Conservation (phyloP, 2,797 vertebrate genomes). For the Sphaeramia orbicularis region DNA sequence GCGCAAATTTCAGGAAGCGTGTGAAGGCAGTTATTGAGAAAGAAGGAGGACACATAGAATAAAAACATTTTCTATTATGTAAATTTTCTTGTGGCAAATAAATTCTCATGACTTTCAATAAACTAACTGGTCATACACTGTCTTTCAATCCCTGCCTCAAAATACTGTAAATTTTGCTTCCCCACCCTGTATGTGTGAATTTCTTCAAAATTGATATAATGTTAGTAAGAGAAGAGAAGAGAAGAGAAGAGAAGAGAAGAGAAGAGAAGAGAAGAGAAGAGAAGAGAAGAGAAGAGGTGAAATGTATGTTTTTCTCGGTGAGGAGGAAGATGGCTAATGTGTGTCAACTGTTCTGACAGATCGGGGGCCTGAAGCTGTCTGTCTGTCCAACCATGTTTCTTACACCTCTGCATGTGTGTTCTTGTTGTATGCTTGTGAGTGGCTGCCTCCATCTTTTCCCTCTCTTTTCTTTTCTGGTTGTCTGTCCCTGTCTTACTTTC, state of each 20-base stretch:
- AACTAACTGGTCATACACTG: no score
- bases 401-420: neutral
- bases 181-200: no score
- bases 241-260: neutral
- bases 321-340: conserved; percentile 27
- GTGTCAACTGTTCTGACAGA: conserved; percentile 43
- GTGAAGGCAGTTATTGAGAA: no score
- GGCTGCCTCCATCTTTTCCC: conserved; percentile 11
- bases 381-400: neutral
- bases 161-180: no score
- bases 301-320: neutral
- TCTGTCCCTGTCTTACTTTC: neutral
- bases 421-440: conserved; percentile 8
- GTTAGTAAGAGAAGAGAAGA: no score
- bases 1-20: no score
- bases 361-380: conserved; percentile 38
- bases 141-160: no score
- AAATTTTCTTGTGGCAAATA: no score
- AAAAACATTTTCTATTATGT: no score
- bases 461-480: conserved; percentile 22
- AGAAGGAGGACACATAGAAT: no score
- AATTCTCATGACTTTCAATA: no score
- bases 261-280: neutral
- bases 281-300: conserved; percentile 1
- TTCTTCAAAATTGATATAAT: no score